Conservation (phyloP, 2,113 vertebrate species). For the Campylomormyrus tamandua region DNA sequence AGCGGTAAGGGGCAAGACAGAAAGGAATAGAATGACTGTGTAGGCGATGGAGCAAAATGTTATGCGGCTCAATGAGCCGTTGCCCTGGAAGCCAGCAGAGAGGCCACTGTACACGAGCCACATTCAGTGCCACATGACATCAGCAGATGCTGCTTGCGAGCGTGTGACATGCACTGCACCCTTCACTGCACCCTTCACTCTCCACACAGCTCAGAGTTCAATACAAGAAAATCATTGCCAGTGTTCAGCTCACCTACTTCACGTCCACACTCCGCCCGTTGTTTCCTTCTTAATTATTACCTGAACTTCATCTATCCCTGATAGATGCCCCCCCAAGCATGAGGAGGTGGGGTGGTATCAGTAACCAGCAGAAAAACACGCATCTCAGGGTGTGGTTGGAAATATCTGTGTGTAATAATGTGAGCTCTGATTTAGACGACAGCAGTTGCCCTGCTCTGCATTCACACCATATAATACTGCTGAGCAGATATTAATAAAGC, state of each 20-base stretch:
- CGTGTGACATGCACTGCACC: constrained; percentile 10
- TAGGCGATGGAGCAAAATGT: constrained; percentile 18
- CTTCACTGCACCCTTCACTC: constrained; percentile 26
- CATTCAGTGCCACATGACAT: neutral
- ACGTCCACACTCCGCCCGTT: neutral
- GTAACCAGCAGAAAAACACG: neutral
- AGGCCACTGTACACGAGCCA: constrained; percentile 24
- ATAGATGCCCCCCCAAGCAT: constrained; percentile 1
- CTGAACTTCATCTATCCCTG: neutral
- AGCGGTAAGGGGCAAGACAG: constrained; percentile 23
- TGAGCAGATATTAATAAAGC: neutral
- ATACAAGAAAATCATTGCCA: constrained; percentile 23
- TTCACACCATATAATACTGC: neutral
- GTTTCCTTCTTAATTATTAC: constrained; percentile 35
- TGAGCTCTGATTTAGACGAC: neutral
- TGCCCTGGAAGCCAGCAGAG: constrained; percentile 11
- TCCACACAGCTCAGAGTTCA: constrained; percentile 14
- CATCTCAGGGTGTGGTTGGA: neutral
- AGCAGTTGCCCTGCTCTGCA: neutral
- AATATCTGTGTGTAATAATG: neutral
- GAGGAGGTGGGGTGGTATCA: neutral
- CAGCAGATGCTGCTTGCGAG: neutral
- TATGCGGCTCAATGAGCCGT: constrained; percentile 19
- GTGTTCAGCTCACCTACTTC: constrained; percentile 29
- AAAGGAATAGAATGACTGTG: neutral